Evolutionary conservation across 1,140 invertebrate genomes (phyloP).

Genomic region (Steinernema feltiae): DNA sequence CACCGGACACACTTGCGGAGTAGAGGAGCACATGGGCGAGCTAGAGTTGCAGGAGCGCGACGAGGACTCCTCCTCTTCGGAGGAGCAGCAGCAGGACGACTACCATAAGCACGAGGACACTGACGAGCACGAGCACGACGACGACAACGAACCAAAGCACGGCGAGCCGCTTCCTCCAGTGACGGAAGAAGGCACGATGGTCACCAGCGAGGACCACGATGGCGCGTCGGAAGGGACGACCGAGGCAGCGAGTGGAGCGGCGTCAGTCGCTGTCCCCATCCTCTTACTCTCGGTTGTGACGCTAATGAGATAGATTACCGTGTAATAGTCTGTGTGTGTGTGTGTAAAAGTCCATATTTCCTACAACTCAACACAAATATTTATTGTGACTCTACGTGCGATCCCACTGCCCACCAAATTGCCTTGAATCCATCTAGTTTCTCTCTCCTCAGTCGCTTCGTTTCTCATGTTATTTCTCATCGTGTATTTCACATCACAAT

Average conservation of each 20-base stretch:
- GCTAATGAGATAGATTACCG: background rate
- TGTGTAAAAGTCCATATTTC: too few relatives aligned
- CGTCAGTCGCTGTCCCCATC: background rate
- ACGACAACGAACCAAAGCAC: background rate
- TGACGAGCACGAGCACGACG: slow-evolving; percentile 8
- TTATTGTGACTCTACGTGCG: slow-evolving; percentile 3
- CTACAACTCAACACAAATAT: too few relatives aligned
- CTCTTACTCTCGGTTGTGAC: background rate
- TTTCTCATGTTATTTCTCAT: too few relatives aligned
- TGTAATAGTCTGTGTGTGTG: too few relatives aligned
- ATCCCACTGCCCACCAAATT: background rate
- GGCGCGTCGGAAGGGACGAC: background rate
- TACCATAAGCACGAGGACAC: too few relatives aligned
- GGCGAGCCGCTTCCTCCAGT: background rate
- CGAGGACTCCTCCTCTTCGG: too few relatives aligned
- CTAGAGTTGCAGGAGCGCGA: background rate
- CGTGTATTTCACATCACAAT: too few relatives aligned
- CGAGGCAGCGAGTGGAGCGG: background rate
- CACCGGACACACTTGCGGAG: slow-evolving; percentile 46
- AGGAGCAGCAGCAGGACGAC: too few relatives aligned
- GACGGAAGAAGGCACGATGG: background rate
- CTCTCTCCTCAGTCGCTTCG: background rate
- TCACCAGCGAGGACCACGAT: background rate
- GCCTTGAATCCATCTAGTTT: background rate
- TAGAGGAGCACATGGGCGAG: slow-evolving; percentile 20